phyloP scores from a whole-genome alignment of 2,888 invertebrate species.

The Drosophila eohydei region DNA sequence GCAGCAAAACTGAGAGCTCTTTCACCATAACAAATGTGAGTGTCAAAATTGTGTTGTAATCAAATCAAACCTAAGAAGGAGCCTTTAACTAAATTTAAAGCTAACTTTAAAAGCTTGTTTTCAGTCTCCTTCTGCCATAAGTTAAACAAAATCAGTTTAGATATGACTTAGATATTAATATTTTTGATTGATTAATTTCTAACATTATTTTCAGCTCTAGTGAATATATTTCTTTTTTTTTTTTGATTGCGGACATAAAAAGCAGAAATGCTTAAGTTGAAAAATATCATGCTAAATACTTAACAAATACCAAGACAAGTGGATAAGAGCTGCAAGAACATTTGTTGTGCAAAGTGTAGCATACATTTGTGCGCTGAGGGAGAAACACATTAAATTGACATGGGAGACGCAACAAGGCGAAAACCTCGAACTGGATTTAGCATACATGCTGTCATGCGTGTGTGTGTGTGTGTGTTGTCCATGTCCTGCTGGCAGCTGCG shows the following conservation, averaged over 20 bases:
- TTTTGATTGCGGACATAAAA: neutral
- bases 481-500: conserved; percentile 6
- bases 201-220: neutral
- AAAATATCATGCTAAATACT: conserved; percentile 11
- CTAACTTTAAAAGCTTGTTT: neutral
- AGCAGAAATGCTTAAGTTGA: neutral
- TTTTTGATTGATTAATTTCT: neutral
- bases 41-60: conserved; percentile 31
- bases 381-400: conserved; percentile 57
- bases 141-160: neutral
- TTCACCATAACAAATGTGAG: conserved; percentile 79
- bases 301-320: conserved; percentile 11
- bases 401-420: conserved; percentile 29
- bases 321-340: conserved; percentile 9
- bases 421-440: conserved; percentile 43
- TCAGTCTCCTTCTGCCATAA: neutral
- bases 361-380: conserved; percentile 40
- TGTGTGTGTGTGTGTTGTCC: conserved; percentile 9
- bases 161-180: neutral
- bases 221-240: neutral
- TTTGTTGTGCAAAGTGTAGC: conserved; percentile 42
- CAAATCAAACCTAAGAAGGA: too few relatives aligned
- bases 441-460: conserved; percentile 27
- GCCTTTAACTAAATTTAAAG: neutral
- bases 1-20: conserved; percentile 61